Evolutionary conservation across 2,797 vertebrate genomes (phyloP).

Genomic region (Neopelma chrysocephalum): DNA sequence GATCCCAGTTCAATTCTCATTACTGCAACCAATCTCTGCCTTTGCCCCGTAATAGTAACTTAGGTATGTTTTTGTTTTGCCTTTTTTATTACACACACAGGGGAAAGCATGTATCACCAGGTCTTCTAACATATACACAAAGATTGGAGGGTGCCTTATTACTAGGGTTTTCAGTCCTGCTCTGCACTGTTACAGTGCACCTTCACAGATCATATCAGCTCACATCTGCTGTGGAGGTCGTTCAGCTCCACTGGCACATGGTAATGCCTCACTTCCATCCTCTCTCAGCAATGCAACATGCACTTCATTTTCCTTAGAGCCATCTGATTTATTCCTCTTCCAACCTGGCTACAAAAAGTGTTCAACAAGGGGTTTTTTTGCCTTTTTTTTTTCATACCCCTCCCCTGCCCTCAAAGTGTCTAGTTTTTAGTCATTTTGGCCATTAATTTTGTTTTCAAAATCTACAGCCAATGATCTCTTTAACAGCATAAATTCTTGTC

Average conservation of each 20-base stretch:
- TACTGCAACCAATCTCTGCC: neutral
- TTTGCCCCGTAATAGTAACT: neutral
- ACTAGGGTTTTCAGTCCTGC: neutral
- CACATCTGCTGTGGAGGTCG: neutral
- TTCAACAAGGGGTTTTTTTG: neutral
- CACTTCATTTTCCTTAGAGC: neutral
- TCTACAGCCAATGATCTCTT: neutral
- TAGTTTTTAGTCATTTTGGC: neutral
- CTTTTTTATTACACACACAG: neutral
- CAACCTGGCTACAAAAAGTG: neutral
- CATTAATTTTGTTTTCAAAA: neutral
- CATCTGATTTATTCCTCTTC: neutral
- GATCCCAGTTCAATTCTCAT: neutral
- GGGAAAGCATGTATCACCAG: neutral
- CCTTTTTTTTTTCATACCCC: neutral
- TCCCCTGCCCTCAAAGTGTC: accelerated
- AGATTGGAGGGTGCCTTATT: neutral
- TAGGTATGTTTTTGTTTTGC: neutral
- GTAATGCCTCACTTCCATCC: neutral
- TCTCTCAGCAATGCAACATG: neutral
- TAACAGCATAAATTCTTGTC: neutral
- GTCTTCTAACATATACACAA: neutral
- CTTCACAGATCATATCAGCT: neutral
- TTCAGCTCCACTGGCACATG: neutral
- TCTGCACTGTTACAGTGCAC: neutral